A percentile compares a stretch with the other conserved stretches of the same genome.
These are phyloP conservation scores for Lasioglossum morio DNA, from an alignment of 2,888 invertebrate genomes.

Conservation along the genomic window DNA sequence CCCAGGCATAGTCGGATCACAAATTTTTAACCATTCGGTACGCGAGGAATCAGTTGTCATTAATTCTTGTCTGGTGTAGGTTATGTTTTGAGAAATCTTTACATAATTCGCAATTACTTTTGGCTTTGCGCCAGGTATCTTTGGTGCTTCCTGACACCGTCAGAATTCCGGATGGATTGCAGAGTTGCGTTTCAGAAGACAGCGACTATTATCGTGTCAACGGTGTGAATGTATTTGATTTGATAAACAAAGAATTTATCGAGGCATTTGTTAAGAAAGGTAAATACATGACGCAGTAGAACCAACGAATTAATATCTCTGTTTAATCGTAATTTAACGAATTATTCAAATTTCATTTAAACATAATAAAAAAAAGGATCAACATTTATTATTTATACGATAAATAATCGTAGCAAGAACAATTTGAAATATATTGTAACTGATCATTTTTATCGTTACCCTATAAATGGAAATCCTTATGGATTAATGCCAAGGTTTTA, in stretches of 20 bases:
- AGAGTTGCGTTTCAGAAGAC: conserved; percentile 83
- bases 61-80: conserved; percentile 33
- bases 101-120: conserved; percentile 74
- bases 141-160: conserved; percentile 86
- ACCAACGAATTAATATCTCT: conserved; percentile 4
- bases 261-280: conserved; percentile 87
- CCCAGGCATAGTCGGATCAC: conserved; percentile 81
- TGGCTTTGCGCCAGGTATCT: conserved; percentile 85
- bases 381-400: background rate
- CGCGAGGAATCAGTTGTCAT: conserved; percentile 62
- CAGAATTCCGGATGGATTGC: conserved; percentile 82
- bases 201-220: conserved; percentile 86
- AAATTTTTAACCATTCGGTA: conserved; percentile 86
- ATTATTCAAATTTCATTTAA: conserved; percentile 9
- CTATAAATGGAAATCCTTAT: conserved; percentile 36
- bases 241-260: conserved; percentile 86
- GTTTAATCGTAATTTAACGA: background rate
- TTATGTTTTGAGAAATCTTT: conserved; percentile 68
- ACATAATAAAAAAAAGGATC: background rate
- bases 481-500: conserved; percentile 35
- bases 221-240: conserved; percentile 83
- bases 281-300: conserved; percentile 69
- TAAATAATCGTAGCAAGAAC: background rate
- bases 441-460: conserved; percentile 14
- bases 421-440: background rate